phyloP scores from a whole-genome alignment of 53 echinoderm and acorn worm genomes.

The Henricia sp. region DNA sequence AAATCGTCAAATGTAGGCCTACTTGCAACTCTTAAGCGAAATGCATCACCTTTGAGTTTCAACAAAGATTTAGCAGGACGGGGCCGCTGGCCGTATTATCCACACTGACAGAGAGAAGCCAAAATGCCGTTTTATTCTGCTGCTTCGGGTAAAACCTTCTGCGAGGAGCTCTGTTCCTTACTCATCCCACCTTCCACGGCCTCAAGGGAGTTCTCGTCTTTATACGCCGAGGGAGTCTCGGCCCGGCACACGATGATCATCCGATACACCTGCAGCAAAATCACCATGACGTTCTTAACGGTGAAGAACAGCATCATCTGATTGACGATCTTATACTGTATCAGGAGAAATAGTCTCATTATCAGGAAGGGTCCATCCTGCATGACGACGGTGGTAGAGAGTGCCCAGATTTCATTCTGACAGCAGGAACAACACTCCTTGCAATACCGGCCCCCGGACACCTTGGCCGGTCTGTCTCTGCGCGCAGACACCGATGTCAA shows the following conservation, averaged over 20 bases:
- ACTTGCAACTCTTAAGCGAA: too few species aligned
- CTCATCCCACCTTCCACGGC: not conserved
- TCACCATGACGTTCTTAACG: constrained; percentile 81
- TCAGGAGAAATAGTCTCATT: constrained; percentile 86
- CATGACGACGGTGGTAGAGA: constrained; percentile 78
- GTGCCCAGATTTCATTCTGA: constrained; percentile 88
- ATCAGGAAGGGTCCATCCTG: constrained; percentile 91
- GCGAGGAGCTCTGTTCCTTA: not conserved
- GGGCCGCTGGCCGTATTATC: too few species aligned
- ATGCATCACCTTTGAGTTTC: too few species aligned
- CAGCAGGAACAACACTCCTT: constrained; percentile 66
- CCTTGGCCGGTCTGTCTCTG: constrained; percentile 10
- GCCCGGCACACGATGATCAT: constrained; percentile 65
- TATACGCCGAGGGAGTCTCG: not conserved
- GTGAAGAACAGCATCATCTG: constrained; percentile 97
- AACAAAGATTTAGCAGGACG: too few species aligned
- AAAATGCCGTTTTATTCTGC: too few species aligned
- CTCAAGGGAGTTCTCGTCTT: not conserved
- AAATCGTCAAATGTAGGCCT: too few species aligned
- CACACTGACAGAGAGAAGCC: too few species aligned
- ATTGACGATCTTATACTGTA: constrained; percentile 68
- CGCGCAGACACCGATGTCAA: constrained; percentile 80
- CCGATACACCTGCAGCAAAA: constrained; percentile 81
- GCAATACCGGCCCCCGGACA: not conserved
- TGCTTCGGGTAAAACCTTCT: not conserved